Evolutionary conservation across 1,140 invertebrate species (phyloP).

Genomic region (Brachionus sp.): DNA sequence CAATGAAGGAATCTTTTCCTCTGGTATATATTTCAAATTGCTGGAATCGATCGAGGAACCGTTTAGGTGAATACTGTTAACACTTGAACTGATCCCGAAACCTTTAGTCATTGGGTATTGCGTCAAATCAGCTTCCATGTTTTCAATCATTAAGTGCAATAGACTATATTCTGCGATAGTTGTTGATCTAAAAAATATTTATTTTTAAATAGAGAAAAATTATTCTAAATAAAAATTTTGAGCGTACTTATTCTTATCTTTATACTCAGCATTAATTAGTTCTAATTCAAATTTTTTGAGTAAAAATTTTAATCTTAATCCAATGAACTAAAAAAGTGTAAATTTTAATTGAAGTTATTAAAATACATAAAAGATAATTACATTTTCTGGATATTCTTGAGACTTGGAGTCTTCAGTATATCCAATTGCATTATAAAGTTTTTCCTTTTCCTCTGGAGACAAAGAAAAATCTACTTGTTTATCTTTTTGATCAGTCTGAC

Average conservation of each 20-base stretch:
- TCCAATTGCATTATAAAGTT: slow-evolving; percentile 45
- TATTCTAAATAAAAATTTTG: neutral
- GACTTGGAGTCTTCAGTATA: slow-evolving; percentile 25
- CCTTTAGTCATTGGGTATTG: slow-evolving; percentile 10
- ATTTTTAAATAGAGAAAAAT: neutral
- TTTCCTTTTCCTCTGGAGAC: slow-evolving; percentile 19
- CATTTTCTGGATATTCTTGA: neutral
- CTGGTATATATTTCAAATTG: neutral
- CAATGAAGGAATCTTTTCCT: neutral
- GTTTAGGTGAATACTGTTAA: slow-evolving; percentile 31
- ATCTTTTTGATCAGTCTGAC: neutral
- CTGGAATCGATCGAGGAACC: slow-evolving; percentile 18
- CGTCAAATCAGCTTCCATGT: neutral
- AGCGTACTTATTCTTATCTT: neutral
- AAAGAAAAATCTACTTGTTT: neutral
- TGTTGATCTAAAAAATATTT: neutral
- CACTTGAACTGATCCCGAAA: slow-evolving; percentile 9
- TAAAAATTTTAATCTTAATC: slow-evolving; percentile 26
- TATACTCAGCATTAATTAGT: slow-evolving; percentile 23
- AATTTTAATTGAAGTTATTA: neutral
- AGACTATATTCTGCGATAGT: neutral
- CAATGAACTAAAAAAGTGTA: neutral
- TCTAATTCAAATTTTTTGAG: slow-evolving; percentile 36
- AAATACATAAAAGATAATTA: neutral
- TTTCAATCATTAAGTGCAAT: neutral